Conservation (phyloP, 2,797 vertebrate species). For the Oceanodroma leucorhoa region DNA sequence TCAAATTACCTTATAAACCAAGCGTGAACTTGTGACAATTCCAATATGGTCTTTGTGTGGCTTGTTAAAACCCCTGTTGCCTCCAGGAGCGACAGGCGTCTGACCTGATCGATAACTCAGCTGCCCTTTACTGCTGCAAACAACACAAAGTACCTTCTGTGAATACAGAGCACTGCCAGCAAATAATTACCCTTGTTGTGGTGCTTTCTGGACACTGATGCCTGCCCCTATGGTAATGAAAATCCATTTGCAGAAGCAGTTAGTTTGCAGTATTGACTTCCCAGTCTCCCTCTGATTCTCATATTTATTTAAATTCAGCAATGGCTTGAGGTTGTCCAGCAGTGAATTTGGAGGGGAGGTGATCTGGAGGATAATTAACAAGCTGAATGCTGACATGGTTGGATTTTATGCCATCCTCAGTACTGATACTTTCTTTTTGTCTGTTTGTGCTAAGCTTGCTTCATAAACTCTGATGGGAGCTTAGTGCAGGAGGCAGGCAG, state of each 20-base stretch:
- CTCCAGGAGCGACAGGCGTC: not conserved
- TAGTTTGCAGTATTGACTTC: not conserved
- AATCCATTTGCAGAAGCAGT: conserved; percentile 3
- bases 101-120: conserved; percentile 14
- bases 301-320: not conserved
- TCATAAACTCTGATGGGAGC: not conserved
- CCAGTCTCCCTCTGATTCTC: not conserved
- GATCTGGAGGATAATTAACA: not conserved
- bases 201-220: not conserved
- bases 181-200: not conserved
- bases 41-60: not conserved
- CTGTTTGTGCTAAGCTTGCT: not conserved
- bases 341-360: not conserved
- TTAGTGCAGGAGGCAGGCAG: not conserved
- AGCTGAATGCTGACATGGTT: not conserved
- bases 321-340: not conserved
- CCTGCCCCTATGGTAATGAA: not conserved
- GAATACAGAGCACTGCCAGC: not conserved
- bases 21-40: not conserved
- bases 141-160: not conserved
- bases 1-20: conserved; percentile 2
- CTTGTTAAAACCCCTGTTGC: not conserved
- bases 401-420: not conserved
- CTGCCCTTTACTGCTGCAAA: conserved; percentile 7
- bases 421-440: not conserved